phyloP scores from a whole-genome alignment of 2,113 vertebrate species.

The Puntigrus tetrazona region DNA sequence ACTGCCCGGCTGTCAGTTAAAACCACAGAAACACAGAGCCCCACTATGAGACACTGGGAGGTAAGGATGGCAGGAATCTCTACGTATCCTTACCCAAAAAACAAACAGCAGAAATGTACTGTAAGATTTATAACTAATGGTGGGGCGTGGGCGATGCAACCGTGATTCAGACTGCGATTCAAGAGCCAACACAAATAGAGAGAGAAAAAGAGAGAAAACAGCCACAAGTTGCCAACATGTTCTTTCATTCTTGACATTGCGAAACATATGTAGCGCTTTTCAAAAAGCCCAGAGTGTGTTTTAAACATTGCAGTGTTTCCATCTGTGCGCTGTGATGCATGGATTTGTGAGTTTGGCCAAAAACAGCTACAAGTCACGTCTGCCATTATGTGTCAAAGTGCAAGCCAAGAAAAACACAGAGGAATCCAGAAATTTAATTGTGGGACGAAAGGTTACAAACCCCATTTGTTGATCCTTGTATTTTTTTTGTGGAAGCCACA shows the following conservation, averaged over 20 bases:
- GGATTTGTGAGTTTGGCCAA: slow-evolving; percentile 32
- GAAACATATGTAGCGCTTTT: slow-evolving; percentile 7
- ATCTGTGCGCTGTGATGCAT: slow-evolving; percentile 27
- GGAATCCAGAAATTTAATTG: slow-evolving; percentile 54
- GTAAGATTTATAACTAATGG: background rate
- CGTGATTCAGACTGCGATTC: slow-evolving; percentile 24
- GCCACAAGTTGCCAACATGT: slow-evolving; percentile 1
- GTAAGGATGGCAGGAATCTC: slow-evolving; percentile 27
- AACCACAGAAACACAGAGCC: slow-evolving; percentile 63
- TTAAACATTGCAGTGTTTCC: slow-evolving; percentile 23
- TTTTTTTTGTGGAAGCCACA: slow-evolving; percentile 26
- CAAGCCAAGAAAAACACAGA: slow-evolving; percentile 62
- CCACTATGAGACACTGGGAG: slow-evolving; percentile 56
- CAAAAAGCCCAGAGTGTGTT: slow-evolving; percentile 3
- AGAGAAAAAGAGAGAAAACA: background rate
- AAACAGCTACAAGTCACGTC: slow-evolving; percentile 50
- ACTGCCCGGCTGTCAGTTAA: slow-evolving; percentile 66
- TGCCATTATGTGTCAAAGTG: slow-evolving; percentile 58
- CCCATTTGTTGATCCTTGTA: background rate
- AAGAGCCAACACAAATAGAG: background rate
- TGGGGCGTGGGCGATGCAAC: background rate
- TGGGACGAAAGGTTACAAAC: background rate
- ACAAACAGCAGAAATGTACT: slow-evolving; percentile 1
- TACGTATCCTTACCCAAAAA: slow-evolving; percentile 2
- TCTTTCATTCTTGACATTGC: slow-evolving; percentile 23